Evolutionary conservation across 2,888 invertebrate genomes (phyloP).

Genomic region (Clunio marinus): DNA sequence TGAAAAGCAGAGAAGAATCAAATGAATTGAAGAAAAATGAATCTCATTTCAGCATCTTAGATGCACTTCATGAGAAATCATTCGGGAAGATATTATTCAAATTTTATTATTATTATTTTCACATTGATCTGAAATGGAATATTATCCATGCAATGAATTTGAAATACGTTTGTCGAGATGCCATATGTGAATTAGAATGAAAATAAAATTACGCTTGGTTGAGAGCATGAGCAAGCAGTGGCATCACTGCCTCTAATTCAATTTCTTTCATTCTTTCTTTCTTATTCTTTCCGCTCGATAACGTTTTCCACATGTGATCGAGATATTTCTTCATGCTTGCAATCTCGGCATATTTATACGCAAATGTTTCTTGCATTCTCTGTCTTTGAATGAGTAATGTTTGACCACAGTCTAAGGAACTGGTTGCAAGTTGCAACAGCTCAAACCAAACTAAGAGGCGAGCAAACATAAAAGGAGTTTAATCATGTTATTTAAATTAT

Average conservation of each 20-base stretch:
- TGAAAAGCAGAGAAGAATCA: conserved; percentile 7
- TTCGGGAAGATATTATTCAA: conserved; percentile 22
- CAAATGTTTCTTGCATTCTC: neutral
- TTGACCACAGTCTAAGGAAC: neutral
- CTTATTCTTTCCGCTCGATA: neutral
- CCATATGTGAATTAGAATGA: neutral
- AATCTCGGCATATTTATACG: conserved; percentile 4
- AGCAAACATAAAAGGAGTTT: conserved; percentile 1
- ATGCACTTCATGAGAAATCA: neutral
- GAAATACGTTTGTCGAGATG: neutral
- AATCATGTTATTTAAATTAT: conserved; percentile 24
- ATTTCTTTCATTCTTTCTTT: neutral
- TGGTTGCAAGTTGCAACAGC: neutral
- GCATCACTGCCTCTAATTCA: neutral
- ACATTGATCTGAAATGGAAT: neutral
- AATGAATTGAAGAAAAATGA: neutral
- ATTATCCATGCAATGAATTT: neutral
- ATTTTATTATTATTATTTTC: conserved; percentile 12
- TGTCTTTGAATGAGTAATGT: neutral
- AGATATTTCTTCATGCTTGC: neutral
- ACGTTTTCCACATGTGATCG: neutral
- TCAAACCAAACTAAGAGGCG: neutral
- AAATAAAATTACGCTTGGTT: neutral
- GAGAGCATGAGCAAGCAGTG: neutral
- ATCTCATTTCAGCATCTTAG: neutral